phyloP scores from a whole-genome alignment of 2,888 invertebrate genomes.

The Parnassius mnemosyne region DNA sequence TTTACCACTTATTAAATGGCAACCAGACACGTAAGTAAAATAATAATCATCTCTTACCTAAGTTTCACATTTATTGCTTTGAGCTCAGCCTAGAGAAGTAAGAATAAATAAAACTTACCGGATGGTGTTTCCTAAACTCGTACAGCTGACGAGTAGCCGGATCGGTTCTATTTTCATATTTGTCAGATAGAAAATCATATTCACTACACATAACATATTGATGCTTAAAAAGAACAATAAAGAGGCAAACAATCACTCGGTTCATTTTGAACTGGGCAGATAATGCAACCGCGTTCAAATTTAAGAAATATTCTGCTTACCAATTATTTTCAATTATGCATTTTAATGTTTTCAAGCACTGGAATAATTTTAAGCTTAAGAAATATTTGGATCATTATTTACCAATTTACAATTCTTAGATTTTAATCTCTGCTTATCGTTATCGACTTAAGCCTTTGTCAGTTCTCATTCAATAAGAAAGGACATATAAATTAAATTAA shows the following conservation, averaged over 20 bases:
- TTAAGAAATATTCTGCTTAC: background rate
- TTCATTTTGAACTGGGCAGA: slow-evolving; percentile 2
- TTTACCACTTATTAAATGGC: background rate
- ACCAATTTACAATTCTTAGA: too few relatives aligned
- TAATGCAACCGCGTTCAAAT: background rate
- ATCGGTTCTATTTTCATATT: slow-evolving; percentile 20
- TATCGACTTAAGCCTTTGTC: too few relatives aligned
- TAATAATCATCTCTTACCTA: background rate
- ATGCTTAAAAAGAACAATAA: background rate
- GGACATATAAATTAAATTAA: too few relatives aligned
- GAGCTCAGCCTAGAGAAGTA: background rate
- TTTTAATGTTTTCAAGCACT: background rate
- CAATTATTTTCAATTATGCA: background rate
- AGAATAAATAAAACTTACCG: slow-evolving; percentile 7
- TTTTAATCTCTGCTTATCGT: too few relatives aligned
- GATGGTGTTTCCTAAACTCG: slow-evolving; percentile 17
- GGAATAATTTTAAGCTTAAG: background rate
- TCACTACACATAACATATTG: slow-evolving; percentile 5
- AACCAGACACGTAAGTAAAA: background rate
- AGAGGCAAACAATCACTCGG: background rate
- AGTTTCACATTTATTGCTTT: background rate
- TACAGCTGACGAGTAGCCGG: slow-evolving; percentile 14
- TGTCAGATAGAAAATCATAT: slow-evolving; percentile 6
- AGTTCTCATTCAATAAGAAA: too few relatives aligned
- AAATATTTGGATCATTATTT: background rate